Evolutionary conservation across 2,113 vertebrate species (phyloP).

Genomic region (human): DNA sequence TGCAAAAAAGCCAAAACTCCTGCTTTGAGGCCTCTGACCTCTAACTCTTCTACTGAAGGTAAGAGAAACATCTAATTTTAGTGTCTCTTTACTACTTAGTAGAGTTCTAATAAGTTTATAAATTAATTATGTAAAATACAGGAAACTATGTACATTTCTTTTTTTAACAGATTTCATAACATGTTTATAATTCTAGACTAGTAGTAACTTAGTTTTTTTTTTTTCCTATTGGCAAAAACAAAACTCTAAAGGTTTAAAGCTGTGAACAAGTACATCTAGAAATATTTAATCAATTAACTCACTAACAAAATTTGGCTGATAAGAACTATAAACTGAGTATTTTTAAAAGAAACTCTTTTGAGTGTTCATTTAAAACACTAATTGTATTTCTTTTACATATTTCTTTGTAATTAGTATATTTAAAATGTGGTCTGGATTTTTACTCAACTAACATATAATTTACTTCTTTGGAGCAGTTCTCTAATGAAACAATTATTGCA

Average conservation of each 20-base stretch:
- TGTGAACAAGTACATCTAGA: background rate
- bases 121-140: background rate
- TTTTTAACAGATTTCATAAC: background rate
- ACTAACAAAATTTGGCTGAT: background rate
- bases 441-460: background rate
- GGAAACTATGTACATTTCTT: background rate
- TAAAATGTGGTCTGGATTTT: slow-evolving; percentile 21
- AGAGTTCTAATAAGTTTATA: background rate
- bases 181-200: background rate
- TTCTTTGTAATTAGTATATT: slow-evolving; percentile 28
- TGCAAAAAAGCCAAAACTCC: background rate
- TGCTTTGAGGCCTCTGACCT: background rate
- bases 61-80: background rate
- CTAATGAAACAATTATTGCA: slow-evolving; percentile 27
- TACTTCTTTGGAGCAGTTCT: background rate
- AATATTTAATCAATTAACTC: slow-evolving; percentile 43
- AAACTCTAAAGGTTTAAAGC: background rate
- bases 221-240: background rate
- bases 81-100: background rate
- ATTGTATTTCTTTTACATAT: background rate
- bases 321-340: background rate
- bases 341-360: slow-evolving; percentile 1
- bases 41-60: background rate
- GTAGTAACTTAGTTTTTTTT: background rate
- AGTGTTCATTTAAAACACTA: slow-evolving; percentile 16